Conservation (phyloP, 2,888 invertebrate species). For the Agrotis clavis region DNA sequence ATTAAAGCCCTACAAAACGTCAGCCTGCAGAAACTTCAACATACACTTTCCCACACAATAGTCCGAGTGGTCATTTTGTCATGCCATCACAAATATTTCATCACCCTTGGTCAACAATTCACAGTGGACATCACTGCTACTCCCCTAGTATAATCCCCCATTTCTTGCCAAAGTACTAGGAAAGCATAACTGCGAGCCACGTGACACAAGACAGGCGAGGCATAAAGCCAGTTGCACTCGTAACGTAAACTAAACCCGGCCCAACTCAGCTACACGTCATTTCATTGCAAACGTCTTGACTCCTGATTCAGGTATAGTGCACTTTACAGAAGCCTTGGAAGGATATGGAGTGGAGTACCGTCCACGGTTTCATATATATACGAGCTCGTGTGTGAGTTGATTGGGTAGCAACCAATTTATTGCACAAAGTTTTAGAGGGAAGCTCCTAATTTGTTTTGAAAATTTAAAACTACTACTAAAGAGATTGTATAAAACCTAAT, state of each 20-base stretch:
- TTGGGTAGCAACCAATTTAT: background rate
- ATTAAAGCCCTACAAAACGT: background rate
- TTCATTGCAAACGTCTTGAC: slow-evolving; percentile 39
- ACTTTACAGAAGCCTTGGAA: background rate
- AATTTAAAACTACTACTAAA: too few species aligned
- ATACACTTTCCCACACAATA: background rate
- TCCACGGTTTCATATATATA: too few species aligned
- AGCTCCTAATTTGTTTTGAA: too few species aligned
- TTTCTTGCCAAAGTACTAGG: slow-evolving; percentile 29
- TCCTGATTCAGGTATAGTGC: slow-evolving; percentile 10
- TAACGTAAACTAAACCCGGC: slow-evolving; percentile 42
- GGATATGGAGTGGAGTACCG: slow-evolving; percentile 3
- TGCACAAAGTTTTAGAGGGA: background rate
- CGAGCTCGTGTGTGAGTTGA: background rate
- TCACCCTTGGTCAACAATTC: background rate
- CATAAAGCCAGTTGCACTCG: slow-evolving; percentile 38
- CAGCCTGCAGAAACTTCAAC: background rate
- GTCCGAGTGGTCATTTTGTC: background rate
- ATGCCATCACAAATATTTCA: too few species aligned
- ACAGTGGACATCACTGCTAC: slow-evolving; percentile 15
- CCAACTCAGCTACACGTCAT: slow-evolving; percentile 37
- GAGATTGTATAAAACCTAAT: too few species aligned
- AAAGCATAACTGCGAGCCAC: slow-evolving; percentile 18
- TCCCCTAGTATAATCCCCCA: slow-evolving; percentile 4
- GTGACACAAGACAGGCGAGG: slow-evolving; percentile 19